Conservation (phyloP, 2,888 invertebrate species). For the Drosophila diplacantha region DNA sequence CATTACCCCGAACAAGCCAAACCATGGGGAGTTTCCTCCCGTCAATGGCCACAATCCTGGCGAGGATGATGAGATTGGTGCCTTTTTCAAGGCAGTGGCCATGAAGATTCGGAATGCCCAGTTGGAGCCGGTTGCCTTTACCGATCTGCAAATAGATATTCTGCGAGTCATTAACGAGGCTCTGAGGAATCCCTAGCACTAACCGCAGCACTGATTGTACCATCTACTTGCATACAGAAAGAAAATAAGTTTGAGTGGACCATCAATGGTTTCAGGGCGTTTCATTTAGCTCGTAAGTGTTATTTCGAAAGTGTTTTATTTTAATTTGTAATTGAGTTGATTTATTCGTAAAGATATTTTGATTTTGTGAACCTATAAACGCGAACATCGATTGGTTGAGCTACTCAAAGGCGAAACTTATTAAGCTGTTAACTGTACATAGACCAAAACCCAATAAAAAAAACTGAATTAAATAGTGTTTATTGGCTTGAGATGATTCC, state of each 20-base stretch:
- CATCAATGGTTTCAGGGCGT: conserved; percentile 18
- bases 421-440: conserved; percentile 27
- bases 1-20: conserved; percentile 29
- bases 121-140: conserved; percentile 73
- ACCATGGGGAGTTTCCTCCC: conserved; percentile 26
- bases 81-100: conserved; percentile 75
- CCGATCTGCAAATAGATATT: conserved; percentile 76
- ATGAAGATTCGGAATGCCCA: conserved; percentile 76
- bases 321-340: conserved; percentile 36
- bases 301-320: conserved; percentile 46
- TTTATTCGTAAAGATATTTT: conserved; percentile 5
- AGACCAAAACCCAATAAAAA: conserved; percentile 20
- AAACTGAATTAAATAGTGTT: conserved; percentile 34
- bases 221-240: background rate
- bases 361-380: conserved; percentile 11
- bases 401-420: conserved; percentile 3
- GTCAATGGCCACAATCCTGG: conserved; percentile 19
- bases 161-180: conserved; percentile 73
- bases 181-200: conserved; percentile 64
- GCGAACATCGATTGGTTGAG: conserved; percentile 12
- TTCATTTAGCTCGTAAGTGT: conserved; percentile 55
- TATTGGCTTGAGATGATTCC: conserved; percentile 42
- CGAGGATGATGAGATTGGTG: conserved; percentile 75
- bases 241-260: conserved; percentile 1
- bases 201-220: background rate